Evolutionary conservation across 2,888 invertebrate genomes (phyloP).

Genomic region (Tachystola acroxantha): DNA sequence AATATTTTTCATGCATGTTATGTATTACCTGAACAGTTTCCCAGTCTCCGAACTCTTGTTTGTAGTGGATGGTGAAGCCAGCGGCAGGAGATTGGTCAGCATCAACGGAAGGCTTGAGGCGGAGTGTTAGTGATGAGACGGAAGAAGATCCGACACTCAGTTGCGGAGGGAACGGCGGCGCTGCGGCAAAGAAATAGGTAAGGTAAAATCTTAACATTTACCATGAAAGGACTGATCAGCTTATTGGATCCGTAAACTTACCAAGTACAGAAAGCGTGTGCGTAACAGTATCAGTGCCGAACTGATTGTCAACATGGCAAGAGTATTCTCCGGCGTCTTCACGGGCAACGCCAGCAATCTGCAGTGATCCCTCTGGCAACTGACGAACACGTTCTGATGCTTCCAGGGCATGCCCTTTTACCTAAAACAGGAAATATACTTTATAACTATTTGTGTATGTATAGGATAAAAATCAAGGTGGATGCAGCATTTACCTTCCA

Average conservation of each 20-base stretch:
- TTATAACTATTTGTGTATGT: too few species aligned
- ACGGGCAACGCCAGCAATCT: constrained; percentile 92
- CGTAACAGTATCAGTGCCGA: constrained; percentile 94
- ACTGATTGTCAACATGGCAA: constrained; percentile 94
- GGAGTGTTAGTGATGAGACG: constrained; percentile 70
- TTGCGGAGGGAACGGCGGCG: constrained; percentile 72
- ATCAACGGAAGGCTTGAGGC: constrained; percentile 78
- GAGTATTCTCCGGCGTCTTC: constrained; percentile 96
- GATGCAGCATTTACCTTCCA: constrained; percentile 85
- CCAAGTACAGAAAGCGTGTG: constrained; percentile 93
- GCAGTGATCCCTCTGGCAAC: constrained; percentile 93
- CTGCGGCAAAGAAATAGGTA: constrained; percentile 26
- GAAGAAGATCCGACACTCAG: constrained; percentile 70
- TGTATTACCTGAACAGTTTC: constrained; percentile 89
- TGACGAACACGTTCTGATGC: constrained; percentile 90
- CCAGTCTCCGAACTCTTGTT: constrained; percentile 97
- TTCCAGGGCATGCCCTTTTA: constrained; percentile 87
- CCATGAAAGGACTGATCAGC: too few species aligned
- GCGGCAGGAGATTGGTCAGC: constrained; percentile 92
- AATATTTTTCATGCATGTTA: too few species aligned
- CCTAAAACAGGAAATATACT: constrained; percentile 41
- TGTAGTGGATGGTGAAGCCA: constrained; percentile 94
- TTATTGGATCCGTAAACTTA: too few species aligned
- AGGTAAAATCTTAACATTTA: too few species aligned
- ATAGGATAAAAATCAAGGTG: not conserved